These are phyloP conservation scores for Drosophila emarginata DNA, from an alignment of 2,888 invertebrate species.

Conservation along the genomic window DNA sequence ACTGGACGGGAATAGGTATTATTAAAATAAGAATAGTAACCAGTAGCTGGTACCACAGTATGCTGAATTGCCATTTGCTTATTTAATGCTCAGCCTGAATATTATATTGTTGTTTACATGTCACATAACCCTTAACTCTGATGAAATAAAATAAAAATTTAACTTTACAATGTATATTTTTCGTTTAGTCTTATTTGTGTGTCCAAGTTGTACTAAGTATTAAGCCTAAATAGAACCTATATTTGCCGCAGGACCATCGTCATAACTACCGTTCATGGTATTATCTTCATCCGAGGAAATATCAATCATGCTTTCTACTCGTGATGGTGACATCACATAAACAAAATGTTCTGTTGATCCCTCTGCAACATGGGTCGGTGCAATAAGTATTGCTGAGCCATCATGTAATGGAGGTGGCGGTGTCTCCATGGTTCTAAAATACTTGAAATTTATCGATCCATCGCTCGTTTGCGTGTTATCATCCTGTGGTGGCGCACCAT, in stretches of 20 bases:
- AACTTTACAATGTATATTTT: background rate
- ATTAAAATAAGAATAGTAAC: too few relatives aligned
- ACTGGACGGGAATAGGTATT: too few relatives aligned
- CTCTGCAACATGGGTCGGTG: conserved; percentile 45
- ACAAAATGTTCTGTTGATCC: conserved; percentile 80
- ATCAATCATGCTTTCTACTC: conserved; percentile 82
- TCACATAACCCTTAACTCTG: too few relatives aligned
- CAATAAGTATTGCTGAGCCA: conserved; percentile 39
- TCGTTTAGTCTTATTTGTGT: background rate
- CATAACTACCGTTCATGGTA: conserved; percentile 58
- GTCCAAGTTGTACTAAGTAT: background rate
- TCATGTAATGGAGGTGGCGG: conserved; percentile 71
- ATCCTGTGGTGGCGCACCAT: conserved; percentile 61
- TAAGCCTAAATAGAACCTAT: conserved; percentile 2
- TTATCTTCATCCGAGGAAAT: conserved; percentile 81
- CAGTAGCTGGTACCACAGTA: too few relatives aligned
- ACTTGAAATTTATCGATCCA: conserved; percentile 64
- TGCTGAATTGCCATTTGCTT: too few relatives aligned
- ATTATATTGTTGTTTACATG: too few relatives aligned
- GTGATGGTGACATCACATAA: conserved; percentile 82
- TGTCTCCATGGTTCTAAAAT: conserved; percentile 73
- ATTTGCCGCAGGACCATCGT: background rate
- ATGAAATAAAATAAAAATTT: conserved; percentile 9
- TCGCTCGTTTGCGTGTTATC: conserved; percentile 24
- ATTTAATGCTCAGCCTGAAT: too few relatives aligned